Base-by-base conservation (phyloP, 2,797 vertebrate genomes). In the Xiphorhynchus erythropygius region DNA sequence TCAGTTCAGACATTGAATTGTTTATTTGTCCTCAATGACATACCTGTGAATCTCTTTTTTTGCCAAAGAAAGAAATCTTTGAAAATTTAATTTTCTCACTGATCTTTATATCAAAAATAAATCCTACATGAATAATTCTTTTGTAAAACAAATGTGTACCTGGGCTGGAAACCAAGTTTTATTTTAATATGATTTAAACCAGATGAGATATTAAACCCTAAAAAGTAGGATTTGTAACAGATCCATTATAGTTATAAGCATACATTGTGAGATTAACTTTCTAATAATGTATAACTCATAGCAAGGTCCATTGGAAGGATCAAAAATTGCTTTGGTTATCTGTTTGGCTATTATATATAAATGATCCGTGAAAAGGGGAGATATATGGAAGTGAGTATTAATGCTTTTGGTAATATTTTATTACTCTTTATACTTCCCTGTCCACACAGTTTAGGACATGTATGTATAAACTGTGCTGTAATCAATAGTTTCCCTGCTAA, bases 81-180 rank as follows among this genome's bases (percentile, higher is more conserved):
- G 41, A 87, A 83, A 65, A 93, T 41, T 22, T 35, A 63, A 47
- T 87, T 75, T 90, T 70, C 37, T 91, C 2, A 0, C 14, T 86
- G 84, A 90, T 90, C 44, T 92, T 86, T 93, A 68, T 77, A 96
- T 90, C 5, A 95, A 81, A 95, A 88, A 81, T 83, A 83, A 90
- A 95, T 91, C 62, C 11, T 67, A 77, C 71, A 89, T 93, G 76
- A 67, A 78, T 79, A 74, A 25, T 49, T 77, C 21, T 44, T 60
- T 69, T 88, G 44, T 79, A 80, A 95, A 95, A 90, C 37, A 88
- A 86, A 49, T 39, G 5, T 63, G 42, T 49, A 82, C 87, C 57
- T 94, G 67, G 80, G 32, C 55, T 68, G 44, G 46, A 88, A 96
- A 95, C 23, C 41, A 96, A 92, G 25, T 83, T 96, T 95, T 83